Conservation (phyloP, 2,113 vertebrate genomes). For the Mus pahari region DNA sequence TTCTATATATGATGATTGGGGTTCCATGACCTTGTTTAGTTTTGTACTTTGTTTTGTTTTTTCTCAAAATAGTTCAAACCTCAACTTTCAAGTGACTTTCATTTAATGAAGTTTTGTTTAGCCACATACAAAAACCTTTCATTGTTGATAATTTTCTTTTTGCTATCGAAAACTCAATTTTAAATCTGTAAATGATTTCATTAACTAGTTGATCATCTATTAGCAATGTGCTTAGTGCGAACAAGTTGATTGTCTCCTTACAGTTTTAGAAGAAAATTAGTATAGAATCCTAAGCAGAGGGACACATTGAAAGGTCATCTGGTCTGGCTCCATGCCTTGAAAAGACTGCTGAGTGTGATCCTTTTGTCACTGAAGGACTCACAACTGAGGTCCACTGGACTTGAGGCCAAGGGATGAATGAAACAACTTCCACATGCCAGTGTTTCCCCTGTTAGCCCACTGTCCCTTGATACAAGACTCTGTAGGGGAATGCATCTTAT, state of each 20-base stretch:
- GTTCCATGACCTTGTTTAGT: slow-evolving; percentile 10
- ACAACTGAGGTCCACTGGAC: not conserved
- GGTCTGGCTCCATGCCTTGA: not conserved
- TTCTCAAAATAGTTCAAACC: slow-evolving; percentile 29
- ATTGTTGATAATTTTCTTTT: slow-evolving; percentile 13
- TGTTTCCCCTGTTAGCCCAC: not conserved
- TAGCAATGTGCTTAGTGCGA: slow-evolving; percentile 51
- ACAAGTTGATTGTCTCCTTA: slow-evolving; percentile 51
- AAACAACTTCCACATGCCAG: not conserved
- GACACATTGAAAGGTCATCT: not conserved
- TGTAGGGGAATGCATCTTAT: not conserved
- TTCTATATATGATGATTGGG: slow-evolving; percentile 51
- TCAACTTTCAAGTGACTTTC: slow-evolving; percentile 52
- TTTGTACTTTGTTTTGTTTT: not conserved
- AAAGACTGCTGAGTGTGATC: not conserved
- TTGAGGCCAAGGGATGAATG: not conserved
- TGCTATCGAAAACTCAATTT: slow-evolving; percentile 54
- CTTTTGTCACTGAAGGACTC: slow-evolving; percentile 23
- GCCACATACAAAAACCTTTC: slow-evolving; percentile 28
- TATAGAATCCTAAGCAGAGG: not conserved
- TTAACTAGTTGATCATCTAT: slow-evolving; percentile 35
- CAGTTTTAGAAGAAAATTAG: slow-evolving; percentile 51
- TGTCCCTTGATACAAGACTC: not conserved
- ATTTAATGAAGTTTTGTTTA: slow-evolving; percentile 62
- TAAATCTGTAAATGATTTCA: slow-evolving; percentile 63